These are phyloP conservation scores for Gavialis gangeticus DNA, from an alignment of 2,113 vertebrate species.

Conservation along the genomic window DNA sequence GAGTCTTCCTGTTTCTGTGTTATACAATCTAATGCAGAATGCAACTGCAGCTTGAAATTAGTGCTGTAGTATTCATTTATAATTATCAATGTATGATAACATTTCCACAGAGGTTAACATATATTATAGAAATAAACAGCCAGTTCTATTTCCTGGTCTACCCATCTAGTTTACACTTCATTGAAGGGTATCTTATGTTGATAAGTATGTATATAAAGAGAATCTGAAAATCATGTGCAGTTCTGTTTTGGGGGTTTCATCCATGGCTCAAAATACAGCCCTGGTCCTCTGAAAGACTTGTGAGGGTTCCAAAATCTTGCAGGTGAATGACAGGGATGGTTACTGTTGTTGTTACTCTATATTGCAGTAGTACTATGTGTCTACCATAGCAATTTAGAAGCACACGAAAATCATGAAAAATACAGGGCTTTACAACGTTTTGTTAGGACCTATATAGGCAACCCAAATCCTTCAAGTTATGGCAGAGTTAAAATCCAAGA, in stretches of 20 bases:
- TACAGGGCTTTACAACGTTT: neutral
- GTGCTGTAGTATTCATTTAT: neutral
- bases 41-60: neutral
- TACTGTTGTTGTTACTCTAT: neutral
- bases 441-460: neutral
- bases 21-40: neutral
- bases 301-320: neutral
- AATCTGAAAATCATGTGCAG: neutral
- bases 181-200: neutral
- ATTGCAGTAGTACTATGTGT: no score
- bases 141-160: neutral
- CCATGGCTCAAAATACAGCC: neutral
- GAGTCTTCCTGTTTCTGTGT: neutral
- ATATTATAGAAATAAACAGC: neutral
- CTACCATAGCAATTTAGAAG: neutral
- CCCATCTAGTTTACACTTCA: neutral
- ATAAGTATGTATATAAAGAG: neutral
- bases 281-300: neutral
- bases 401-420: neutral
- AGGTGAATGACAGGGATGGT: neutral
- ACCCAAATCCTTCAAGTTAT: neutral
- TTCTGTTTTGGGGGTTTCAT: neutral
- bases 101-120: neutral
- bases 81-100: neutral
- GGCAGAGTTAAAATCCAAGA: neutral